Percentiles rank a stretch among this genome's conserved stretches.
Evolutionary conservation across 2,113 vertebrate species (phyloP).

Genomic region (Ictalurus punctatus): DNA sequence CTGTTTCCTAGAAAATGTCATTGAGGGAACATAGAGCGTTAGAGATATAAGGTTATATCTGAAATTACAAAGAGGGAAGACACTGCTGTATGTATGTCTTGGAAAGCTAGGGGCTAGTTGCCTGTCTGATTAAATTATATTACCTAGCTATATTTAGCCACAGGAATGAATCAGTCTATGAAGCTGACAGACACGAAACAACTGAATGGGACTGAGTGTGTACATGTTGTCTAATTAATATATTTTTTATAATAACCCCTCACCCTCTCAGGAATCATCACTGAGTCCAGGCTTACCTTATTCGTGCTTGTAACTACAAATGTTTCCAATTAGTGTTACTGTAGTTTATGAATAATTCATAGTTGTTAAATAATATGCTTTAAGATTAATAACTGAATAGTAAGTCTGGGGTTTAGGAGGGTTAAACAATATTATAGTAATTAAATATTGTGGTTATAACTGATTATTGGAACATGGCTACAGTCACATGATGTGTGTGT

Average conservation of each 20-base stretch:
- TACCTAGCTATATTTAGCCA: neutral
- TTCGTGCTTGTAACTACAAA: neutral
- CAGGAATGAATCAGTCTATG: neutral
- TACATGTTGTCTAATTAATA: neutral
- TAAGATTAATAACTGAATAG: neutral
- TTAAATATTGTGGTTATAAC: neutral
- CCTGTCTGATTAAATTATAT: neutral
- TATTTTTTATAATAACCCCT: neutral
- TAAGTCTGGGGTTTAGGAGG: neutral
- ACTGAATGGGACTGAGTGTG: neutral
- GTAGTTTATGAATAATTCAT: neutral
- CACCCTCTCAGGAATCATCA: neutral
- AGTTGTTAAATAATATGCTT: neutral
- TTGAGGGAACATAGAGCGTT: neutral
- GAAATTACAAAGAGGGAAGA: neutral
- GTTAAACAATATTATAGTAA: neutral
- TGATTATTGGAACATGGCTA: neutral
- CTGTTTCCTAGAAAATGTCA: neutral
- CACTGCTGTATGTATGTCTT: neutral
- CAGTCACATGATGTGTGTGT: neutral
- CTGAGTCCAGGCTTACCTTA: neutral
- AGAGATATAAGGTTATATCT: neutral
- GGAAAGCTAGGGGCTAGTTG: neutral
- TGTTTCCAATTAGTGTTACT: neutral
- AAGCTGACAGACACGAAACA: neutral